These are phyloP conservation scores for Cuculus canorus DNA, from an alignment of 2,797 vertebrate genomes.

Conservation along the genomic window DNA sequence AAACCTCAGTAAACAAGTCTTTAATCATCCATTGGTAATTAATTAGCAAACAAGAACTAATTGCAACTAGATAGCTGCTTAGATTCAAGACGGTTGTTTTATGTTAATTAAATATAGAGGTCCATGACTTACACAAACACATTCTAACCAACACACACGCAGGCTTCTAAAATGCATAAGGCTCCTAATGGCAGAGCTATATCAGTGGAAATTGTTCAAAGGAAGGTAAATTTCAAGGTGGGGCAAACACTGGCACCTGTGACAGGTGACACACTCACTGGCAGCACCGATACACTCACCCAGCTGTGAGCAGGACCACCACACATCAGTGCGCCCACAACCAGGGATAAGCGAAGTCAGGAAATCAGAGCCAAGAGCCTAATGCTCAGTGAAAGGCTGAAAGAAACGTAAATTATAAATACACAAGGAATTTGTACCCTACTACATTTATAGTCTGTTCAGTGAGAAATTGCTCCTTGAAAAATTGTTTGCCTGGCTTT, in stretches of 20 bases:
- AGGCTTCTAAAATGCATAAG: neutral
- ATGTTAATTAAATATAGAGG: conserved; percentile 15
- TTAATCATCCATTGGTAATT: conserved; percentile 70
- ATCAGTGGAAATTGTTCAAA: neutral
- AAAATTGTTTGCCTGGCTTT: neutral
- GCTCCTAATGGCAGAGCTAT: neutral
- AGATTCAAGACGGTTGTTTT: conserved; percentile 31
- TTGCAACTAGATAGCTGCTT: conserved; percentile 57
- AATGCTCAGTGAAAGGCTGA: neutral
- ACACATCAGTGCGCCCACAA: neutral
- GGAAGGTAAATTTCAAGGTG: neutral
- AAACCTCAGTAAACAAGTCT: conserved; percentile 66
- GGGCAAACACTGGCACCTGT: neutral
- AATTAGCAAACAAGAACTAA: conserved; percentile 73
- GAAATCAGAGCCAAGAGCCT: neutral
- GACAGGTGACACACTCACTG: neutral
- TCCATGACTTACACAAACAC: neutral
- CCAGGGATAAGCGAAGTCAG: neutral
- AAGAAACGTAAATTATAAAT: neutral
- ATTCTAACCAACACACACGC: neutral
- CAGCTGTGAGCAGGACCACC: neutral
- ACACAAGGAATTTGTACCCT: neutral
- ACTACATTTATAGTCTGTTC: neutral
- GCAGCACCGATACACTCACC: neutral
- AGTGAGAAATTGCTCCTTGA: neutral